phyloP scores from a whole-genome alignment of 2,888 invertebrate species.

The Meta bourneti region DNA sequence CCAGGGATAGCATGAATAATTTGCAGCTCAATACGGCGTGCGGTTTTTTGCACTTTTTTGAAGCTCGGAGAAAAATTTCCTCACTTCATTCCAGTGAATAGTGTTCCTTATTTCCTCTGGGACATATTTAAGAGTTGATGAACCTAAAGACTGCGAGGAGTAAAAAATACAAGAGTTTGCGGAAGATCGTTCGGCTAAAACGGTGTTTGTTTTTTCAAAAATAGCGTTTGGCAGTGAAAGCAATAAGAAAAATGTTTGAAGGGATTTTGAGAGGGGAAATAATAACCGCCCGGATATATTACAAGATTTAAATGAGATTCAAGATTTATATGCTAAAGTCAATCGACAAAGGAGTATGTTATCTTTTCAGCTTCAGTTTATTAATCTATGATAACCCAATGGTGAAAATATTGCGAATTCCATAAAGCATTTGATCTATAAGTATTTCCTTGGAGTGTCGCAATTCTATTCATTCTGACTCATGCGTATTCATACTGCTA shows the following conservation, averaged over 20 bases:
- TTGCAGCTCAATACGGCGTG: constrained; percentile 30
- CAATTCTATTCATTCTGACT: too few species aligned
- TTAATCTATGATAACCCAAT: too few species aligned
- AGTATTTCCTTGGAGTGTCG: too few species aligned
- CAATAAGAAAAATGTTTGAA: neutral
- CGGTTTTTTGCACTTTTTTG: constrained; percentile 48
- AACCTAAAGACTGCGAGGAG: constrained; percentile 22
- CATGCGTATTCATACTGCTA: too few species aligned
- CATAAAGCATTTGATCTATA: too few species aligned
- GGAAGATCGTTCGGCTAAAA: constrained; percentile 31
- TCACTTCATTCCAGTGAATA: constrained; percentile 71
- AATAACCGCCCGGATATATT: neutral
- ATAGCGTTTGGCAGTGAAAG: neutral
- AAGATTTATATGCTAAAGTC: neutral
- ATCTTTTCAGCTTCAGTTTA: neutral
- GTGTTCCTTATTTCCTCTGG: constrained; percentile 48
- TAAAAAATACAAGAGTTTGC: constrained; percentile 44
- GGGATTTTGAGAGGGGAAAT: neutral
- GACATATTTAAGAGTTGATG: constrained; percentile 69
- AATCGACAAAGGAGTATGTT: neutral
- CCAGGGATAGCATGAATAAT: constrained; percentile 62
- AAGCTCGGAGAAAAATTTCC: constrained; percentile 53
- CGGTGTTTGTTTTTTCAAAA: constrained; percentile 38
- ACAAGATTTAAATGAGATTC: neutral
- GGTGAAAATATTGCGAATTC: too few species aligned